Conservation (phyloP, 1,140 invertebrate genomes). For the Brachystomella parvula region DNA sequence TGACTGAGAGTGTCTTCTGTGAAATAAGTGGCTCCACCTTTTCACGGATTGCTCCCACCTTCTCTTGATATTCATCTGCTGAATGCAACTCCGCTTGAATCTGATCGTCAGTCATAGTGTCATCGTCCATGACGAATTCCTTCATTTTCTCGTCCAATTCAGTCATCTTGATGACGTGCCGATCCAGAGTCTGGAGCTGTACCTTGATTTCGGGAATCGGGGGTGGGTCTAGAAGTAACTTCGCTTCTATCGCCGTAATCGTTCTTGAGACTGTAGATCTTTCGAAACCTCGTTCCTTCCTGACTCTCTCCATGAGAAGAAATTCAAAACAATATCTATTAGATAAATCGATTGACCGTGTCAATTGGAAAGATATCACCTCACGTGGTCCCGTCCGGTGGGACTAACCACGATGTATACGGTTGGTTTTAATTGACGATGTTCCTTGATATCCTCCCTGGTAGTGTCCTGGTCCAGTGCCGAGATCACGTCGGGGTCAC, state of each 20-base stretch:
- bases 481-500: no score
- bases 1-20: no score
- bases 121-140: neutral
- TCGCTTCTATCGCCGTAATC: neutral
- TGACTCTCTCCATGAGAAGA: neutral
- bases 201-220: neutral
- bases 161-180: neutral
- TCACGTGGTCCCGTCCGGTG: neutral
- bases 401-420: neutral
- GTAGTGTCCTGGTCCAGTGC: no score
- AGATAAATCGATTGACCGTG: neutral
- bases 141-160: neutral
- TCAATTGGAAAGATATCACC: neutral
- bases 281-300: neutral
- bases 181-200: neutral
- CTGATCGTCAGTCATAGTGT: neutral
- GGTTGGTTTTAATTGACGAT: neutral
- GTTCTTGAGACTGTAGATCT: neutral
- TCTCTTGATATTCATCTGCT: neutral
- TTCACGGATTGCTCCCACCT: neutral
- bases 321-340: neutral
- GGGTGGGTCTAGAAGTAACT: neutral
- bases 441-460: neutral
- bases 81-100: neutral
- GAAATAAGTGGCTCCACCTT: neutral